These are phyloP conservation scores for Steinernema scapterisci DNA, from an alignment of 2,888 invertebrate genomes.

Conservation along the genomic window DNA sequence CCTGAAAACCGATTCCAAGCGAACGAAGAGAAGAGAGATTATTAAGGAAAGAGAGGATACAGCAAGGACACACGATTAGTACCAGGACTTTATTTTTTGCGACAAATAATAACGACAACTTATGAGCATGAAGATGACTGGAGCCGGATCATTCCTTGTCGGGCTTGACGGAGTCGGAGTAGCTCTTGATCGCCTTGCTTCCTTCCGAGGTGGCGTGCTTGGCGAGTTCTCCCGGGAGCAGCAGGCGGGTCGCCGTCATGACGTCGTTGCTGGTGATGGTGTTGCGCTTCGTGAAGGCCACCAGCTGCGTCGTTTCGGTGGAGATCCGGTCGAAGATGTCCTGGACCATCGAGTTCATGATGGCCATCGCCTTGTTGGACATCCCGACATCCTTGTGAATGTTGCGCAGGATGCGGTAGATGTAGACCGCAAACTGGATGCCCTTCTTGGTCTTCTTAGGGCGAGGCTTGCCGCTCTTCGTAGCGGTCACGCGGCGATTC, in stretches of 20 bases:
- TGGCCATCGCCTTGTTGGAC: slow-evolving; percentile 76
- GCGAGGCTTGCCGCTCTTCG: too few relatives aligned
- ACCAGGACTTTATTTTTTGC: too few relatives aligned
- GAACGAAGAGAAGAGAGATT: too few relatives aligned
- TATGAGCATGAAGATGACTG: too few relatives aligned
- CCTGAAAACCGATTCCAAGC: too few relatives aligned
- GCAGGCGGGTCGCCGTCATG: slow-evolving; percentile 74
- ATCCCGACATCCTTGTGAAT: slow-evolving; percentile 75
- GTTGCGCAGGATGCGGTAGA: slow-evolving; percentile 74
- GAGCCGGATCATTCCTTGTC: too few relatives aligned
- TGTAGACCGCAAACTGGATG: slow-evolving; percentile 68
- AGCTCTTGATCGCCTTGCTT: slow-evolving; percentile 74
- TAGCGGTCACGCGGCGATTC: too few relatives aligned
- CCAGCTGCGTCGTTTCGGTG: slow-evolving; percentile 71
- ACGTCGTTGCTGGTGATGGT: slow-evolving; percentile 77
- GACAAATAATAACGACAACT: too few relatives aligned
- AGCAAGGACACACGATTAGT: too few relatives aligned
- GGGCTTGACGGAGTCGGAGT: slow-evolving; percentile 69
- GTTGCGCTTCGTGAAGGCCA: slow-evolving; percentile 74
- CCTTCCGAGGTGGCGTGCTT: slow-evolving; percentile 77
- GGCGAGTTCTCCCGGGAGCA: slow-evolving; percentile 77
- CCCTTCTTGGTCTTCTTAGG: slow-evolving; percentile 58
- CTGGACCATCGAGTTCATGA: slow-evolving; percentile 79
- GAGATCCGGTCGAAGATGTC: slow-evolving; percentile 79
- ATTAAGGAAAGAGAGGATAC: too few relatives aligned